Percentiles rank a stretch among this genome's conserved stretches.
Evolutionary conservation across 2,888 invertebrate species (phyloP).

Genomic region (Epinotia demarniana): DNA sequence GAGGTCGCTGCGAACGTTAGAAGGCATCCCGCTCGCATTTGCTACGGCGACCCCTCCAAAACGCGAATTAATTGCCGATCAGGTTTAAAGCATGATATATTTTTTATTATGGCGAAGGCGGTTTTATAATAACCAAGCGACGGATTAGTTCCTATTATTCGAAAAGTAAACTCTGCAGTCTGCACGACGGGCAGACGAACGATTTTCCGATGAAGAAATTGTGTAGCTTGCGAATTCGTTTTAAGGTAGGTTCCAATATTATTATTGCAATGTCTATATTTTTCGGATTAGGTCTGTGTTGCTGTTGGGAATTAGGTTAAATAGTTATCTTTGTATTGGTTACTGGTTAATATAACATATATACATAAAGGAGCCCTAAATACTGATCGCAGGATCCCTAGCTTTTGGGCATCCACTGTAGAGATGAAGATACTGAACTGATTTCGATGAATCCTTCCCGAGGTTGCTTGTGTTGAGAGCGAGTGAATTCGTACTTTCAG

Average conservation of each 20-base stretch:
- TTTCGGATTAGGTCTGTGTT: too few species aligned
- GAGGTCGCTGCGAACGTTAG: slow-evolving; percentile 57
- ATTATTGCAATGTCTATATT: not conserved
- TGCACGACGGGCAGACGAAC: not conserved
- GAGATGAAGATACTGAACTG: too few species aligned
- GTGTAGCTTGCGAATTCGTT: not conserved
- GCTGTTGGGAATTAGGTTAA: not conserved
- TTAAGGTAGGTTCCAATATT: not conserved
- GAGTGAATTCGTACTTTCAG: too few species aligned
- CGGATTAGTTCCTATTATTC: not conserved
- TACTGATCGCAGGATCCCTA: not conserved
- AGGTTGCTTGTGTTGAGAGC: too few species aligned
- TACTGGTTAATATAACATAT: not conserved
- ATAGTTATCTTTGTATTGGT: not conserved
- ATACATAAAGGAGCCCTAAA: not conserved
- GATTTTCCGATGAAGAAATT: not conserved
- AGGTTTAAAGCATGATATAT: slow-evolving; percentile 54
- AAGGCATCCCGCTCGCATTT: slow-evolving; percentile 54
- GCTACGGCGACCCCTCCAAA: slow-evolving; percentile 55
- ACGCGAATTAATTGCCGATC: slow-evolving; percentile 61
- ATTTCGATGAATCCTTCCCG: too few species aligned
- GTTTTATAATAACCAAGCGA: slow-evolving; percentile 16
- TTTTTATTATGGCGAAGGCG: slow-evolving; percentile 25
- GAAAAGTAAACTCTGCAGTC: not conserved
- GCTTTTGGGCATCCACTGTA: too few species aligned